These are phyloP conservation scores for Struthio camelus DNA, from an alignment of 2,113 vertebrate genomes.

Conservation along the genomic window DNA sequence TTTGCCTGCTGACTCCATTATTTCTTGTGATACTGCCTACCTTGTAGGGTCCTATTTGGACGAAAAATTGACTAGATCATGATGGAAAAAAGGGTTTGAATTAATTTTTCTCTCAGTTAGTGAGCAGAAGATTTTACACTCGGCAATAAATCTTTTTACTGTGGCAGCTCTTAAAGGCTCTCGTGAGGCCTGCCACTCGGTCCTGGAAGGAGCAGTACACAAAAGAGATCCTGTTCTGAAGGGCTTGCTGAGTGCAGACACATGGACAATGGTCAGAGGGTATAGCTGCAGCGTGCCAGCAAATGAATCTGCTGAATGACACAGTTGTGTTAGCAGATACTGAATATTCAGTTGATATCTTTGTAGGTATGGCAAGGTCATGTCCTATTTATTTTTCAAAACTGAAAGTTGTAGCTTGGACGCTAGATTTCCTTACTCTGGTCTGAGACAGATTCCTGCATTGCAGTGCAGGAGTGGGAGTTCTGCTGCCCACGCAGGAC, in stretches of 20 bases:
- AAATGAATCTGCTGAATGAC: neutral
- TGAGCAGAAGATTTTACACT: neutral
- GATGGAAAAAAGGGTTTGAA: neutral
- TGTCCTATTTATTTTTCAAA: neutral
- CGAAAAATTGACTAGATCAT: neutral
- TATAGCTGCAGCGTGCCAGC: neutral
- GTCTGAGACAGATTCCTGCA: neutral
- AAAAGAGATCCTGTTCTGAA: neutral
- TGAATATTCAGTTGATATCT: neutral
- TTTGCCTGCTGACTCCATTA: neutral
- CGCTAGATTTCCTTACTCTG: neutral
- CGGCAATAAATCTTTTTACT: neutral
- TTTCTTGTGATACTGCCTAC: neutral
- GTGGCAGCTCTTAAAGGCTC: neutral
- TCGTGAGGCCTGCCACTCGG: neutral
- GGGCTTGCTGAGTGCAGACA: neutral
- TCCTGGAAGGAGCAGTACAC: neutral
- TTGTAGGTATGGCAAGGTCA: neutral
- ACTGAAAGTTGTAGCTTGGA: neutral
- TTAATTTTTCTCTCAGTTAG: neutral
- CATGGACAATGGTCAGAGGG: neutral
- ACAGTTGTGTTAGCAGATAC: neutral
- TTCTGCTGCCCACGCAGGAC: neutral
- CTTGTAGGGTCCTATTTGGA: neutral
- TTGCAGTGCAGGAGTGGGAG: accelerated